Percentiles rank a stretch among this genome's conserved stretches.
Conservation (phyloP, 2,888 invertebrate genomes). For the Hofmannophila pseudospretella region DNA sequence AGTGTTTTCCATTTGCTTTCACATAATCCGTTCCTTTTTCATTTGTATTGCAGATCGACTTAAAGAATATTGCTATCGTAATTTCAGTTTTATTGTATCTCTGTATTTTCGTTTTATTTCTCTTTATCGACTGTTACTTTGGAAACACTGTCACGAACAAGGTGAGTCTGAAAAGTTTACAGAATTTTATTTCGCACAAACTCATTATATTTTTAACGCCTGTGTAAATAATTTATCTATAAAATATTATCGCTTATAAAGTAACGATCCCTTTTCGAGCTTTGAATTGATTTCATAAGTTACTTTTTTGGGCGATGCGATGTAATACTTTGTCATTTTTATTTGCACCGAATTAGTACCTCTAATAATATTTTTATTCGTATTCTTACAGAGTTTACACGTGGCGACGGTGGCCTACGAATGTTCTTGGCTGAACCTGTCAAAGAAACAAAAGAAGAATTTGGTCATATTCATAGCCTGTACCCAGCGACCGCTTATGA, state of each 20-base stretch:
- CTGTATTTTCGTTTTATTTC: slow-evolving; percentile 25
- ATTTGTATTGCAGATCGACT: slow-evolving; percentile 39
- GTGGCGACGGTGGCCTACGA: slow-evolving; percentile 32
- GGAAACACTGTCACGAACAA: slow-evolving; percentile 42
- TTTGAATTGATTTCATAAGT: too few species aligned
- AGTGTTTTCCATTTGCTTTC: too few species aligned
- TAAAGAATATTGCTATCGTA: slow-evolving; percentile 31
- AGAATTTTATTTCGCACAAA: slow-evolving; percentile 30
- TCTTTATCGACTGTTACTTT: slow-evolving; percentile 46
- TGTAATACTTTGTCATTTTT: too few species aligned
- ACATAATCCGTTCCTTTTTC: too few species aligned
- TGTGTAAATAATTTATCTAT: too few species aligned
- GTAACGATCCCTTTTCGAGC: too few species aligned
- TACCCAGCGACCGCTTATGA: slow-evolving; percentile 39
- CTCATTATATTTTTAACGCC: too few species aligned
- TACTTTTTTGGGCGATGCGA: too few species aligned
- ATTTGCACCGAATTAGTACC: too few species aligned
- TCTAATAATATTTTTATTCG: too few species aligned
- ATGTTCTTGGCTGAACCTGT: slow-evolving; percentile 37
- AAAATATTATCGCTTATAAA: too few species aligned
- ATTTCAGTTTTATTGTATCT: slow-evolving; percentile 39
- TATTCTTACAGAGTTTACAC: slow-evolving; percentile 34
- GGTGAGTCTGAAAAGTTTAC: slow-evolving; percentile 35
- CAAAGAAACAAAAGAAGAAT: slow-evolving; percentile 29
- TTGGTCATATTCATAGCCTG: slow-evolving; percentile 38